Evolutionary conservation across 2,797 vertebrate genomes (phyloP), one percentile per base, ranked within the genome.

Genomic region (Acanthurus leucopareius): DNA sequence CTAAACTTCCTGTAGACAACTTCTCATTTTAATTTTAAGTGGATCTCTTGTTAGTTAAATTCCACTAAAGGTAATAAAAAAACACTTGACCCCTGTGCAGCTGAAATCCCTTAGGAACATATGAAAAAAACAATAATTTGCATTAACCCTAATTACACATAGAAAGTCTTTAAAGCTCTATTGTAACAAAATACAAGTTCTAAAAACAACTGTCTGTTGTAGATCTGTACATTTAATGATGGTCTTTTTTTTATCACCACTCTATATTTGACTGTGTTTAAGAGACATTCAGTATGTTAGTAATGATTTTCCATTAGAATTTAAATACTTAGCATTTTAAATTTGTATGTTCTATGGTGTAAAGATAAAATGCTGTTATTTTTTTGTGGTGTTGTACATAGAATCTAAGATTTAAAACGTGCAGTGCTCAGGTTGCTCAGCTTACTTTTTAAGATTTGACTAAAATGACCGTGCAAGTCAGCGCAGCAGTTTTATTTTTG

Each of bases 401-500:
- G 0, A 63, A 53, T 49, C 7, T 42, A 8, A 40, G 3, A 72
- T 48, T 47, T 0, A 45, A 10, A 16, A n/a, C 3, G 7, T 40
- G 44, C 10, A 45, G 3, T 59, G 16, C 32, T 72, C 53, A 22
- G 14, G 7, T 47, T 49, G 25, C 25, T 79, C 62, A 25, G 25
- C 65, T 77, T 66, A 69, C 25, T 63, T 77, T 35, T 80, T 7
- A 67, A 54, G 11, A 69, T 74, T 75, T 44, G 44, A 32, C 54
- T 67, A 59, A 88, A 84, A 82, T 86, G 88, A 82, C 88, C 80
- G 58, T 13, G 61, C 59, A 54, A 62, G 59, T 61, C 49, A 57
- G 74, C 16, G 6, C 71, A 58, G 85, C 79, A 74, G 69, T 84
- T 86, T 87, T 86, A 90, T 89, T 91, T 91, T 88, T 85, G 85